These are phyloP conservation scores for Schizotus pectinicornis DNA, from an alignment of 2,888 invertebrate species.

Conservation along the genomic window DNA sequence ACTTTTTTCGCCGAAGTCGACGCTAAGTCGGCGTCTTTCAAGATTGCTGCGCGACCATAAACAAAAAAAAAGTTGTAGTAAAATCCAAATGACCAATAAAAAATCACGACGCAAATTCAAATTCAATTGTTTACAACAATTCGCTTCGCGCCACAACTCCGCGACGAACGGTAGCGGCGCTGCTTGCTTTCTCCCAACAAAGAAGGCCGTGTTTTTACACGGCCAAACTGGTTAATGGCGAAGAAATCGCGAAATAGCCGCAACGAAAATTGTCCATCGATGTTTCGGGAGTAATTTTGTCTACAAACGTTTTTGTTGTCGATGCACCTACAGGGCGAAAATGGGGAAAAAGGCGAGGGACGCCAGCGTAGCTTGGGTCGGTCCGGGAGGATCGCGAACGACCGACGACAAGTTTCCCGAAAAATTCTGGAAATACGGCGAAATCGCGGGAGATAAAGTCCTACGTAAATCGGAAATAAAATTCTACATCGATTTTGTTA, in stretches of 20 bases:
- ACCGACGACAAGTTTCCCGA: constrained; percentile 26
- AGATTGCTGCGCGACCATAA: constrained; percentile 74
- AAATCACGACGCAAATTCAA: constrained; percentile 1
- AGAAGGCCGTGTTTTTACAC: constrained; percentile 2
- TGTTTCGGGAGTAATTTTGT: constrained; percentile 12
- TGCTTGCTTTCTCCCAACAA: constrained; percentile 4
- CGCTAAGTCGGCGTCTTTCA: constrained; percentile 85
- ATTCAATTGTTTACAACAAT: constrained; percentile 18
- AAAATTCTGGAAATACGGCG: constrained; percentile 50
- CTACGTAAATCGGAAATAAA: constrained; percentile 58
- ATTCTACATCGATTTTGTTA: constrained; percentile 61
- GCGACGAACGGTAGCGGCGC: neutral
- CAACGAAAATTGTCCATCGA: constrained; percentile 2
- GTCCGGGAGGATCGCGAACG: constrained; percentile 32
- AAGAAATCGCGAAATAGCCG: neutral
- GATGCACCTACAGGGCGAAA: constrained; percentile 5
- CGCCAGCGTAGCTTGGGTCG: constrained; percentile 30
- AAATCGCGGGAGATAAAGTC: constrained; percentile 54
- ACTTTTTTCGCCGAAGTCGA: constrained; percentile 89
- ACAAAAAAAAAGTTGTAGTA: constrained; percentile 3
- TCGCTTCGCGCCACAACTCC: constrained; percentile 12
- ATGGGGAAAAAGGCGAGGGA: constrained; percentile 9
- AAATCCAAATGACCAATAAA: neutral
- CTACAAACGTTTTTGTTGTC: constrained; percentile 12
- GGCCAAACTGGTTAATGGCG: neutral